Base-by-base conservation (phyloP, 2,888 invertebrate species). In the Buathra laborator region DNA sequence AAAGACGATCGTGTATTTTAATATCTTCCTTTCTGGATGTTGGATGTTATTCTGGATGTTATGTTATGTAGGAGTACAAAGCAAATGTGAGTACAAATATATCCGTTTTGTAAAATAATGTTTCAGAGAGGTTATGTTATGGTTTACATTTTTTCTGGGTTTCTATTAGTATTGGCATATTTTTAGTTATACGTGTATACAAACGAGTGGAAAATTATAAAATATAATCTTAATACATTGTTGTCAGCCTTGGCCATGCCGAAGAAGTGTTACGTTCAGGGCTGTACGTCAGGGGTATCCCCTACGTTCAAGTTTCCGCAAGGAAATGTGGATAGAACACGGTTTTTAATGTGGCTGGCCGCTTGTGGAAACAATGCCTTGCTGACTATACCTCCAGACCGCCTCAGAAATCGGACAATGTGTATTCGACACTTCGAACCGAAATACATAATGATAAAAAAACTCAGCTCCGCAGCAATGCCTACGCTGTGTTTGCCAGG, bases 221-320 rank as follows among this genome's bases (percentile, higher is more conserved):
- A 37, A 37, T 9, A 7, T 37, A 37, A 37, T 37, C 1, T 37
- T 37, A 37, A 1, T 37, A 7, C 5, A 37, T 37, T 37, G 2
- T 24, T 56, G 12, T 24, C 10, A 56, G 56, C 24, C 7, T 19
- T 56, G 19, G 2, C 37, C 7, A 59, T 59, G 71, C 43, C 71
- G n/a, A 72, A 53, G 24, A 72, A 72, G 43, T 72, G 71, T 24
- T 72, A 16, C 12, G 71, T 72, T 2, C 43, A 56, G 44, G 71
- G 71, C 12, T 59, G 71, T 24, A 43, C 19, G 9, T 32, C 71
- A 7, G 19, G 32, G 0, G 56, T 43, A 56, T 0, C 37, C 12
- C 56, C 19, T 4, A 12, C 71, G 1, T 53, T 53, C 16, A 37
- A 53, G 43, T 56, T 71, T 19, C 71, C 71, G 0, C 53, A 71